These are phyloP conservation scores for Strix uralensis DNA, from an alignment of 2,113 vertebrate genomes.

Conservation along the genomic window DNA sequence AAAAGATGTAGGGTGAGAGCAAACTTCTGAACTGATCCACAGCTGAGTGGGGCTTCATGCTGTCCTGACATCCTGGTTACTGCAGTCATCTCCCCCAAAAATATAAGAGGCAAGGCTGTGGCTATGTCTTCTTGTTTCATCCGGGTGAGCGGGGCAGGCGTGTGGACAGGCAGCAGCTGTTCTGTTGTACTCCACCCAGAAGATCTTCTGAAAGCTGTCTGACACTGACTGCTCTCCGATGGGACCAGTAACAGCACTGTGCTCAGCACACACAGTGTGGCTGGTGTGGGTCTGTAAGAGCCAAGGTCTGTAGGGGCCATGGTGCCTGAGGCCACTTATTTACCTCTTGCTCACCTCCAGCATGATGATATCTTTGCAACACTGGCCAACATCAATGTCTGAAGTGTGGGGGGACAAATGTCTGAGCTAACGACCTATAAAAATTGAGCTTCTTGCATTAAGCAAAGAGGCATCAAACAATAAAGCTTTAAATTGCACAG, in stretches of 20 bases:
- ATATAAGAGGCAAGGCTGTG: neutral
- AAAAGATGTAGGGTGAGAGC: neutral
- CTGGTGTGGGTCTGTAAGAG: neutral
- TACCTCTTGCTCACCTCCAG: neutral
- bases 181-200: neutral
- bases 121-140: neutral
- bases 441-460: neutral
- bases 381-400: neutral
- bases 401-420: neutral
- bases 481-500: neutral
- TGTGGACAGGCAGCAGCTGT: neutral
- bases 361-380: neutral
- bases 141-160: fast-evolving
- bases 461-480: neutral
- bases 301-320: neutral
- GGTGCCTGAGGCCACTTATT: neutral
- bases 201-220: neutral
- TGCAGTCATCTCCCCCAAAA: neutral
- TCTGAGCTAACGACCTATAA: neutral
- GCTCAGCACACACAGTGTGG: fast-evolving
- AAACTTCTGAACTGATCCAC: neutral
- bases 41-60: neutral
- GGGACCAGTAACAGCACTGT: neutral
- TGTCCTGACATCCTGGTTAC: neutral
- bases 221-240: neutral